These are phyloP conservation scores for Kryptolebias ocellatus DNA, from an alignment of 2,797 vertebrate species.

Conservation along the genomic window DNA sequence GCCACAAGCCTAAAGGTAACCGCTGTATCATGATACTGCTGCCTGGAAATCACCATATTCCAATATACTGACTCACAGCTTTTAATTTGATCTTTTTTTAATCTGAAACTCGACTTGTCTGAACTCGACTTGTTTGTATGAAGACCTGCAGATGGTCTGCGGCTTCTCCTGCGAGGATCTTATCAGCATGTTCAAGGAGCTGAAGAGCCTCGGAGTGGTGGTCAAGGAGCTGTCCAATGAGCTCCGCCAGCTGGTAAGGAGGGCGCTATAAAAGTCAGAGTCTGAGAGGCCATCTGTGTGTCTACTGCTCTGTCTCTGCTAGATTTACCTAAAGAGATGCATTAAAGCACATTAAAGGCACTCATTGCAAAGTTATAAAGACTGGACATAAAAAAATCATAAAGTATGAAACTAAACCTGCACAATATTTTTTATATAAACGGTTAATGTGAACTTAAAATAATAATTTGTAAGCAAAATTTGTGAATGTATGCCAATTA, in stretches of 20 bases:
- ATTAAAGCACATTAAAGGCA: too few species aligned
- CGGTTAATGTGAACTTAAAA: too few species aligned
- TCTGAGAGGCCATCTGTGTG: slow-evolving; percentile 1
- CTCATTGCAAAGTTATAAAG: too few species aligned
- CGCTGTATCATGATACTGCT: background rate
- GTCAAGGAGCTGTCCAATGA: slow-evolving; percentile 91
- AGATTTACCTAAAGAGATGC: background rate
- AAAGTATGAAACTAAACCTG: too few species aligned
- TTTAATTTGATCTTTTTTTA: background rate
- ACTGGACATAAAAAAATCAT: too few species aligned
- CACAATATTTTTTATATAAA: too few species aligned
- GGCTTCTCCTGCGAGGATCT: slow-evolving; percentile 96
- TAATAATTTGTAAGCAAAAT: too few species aligned
- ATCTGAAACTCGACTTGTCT: background rate
- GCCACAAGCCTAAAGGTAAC: slow-evolving; percentile 94
- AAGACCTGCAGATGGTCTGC: slow-evolving; percentile 93
- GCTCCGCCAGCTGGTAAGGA: slow-evolving; percentile 91
- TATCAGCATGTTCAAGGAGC: slow-evolving; percentile 92
- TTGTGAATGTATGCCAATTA: too few species aligned
- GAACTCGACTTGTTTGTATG: slow-evolving; percentile 12
- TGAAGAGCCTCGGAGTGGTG: slow-evolving; percentile 90
- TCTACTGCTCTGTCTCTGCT: background rate
- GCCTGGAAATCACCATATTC: background rate
- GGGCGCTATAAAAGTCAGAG: background rate
- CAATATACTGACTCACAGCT: background rate